A percentile compares a stretch with the other conserved stretches of the same genome.
These are phyloP conservation scores for Manduca sexta DNA, from an alignment of 1,140 invertebrate species.

Conservation along the genomic window DNA sequence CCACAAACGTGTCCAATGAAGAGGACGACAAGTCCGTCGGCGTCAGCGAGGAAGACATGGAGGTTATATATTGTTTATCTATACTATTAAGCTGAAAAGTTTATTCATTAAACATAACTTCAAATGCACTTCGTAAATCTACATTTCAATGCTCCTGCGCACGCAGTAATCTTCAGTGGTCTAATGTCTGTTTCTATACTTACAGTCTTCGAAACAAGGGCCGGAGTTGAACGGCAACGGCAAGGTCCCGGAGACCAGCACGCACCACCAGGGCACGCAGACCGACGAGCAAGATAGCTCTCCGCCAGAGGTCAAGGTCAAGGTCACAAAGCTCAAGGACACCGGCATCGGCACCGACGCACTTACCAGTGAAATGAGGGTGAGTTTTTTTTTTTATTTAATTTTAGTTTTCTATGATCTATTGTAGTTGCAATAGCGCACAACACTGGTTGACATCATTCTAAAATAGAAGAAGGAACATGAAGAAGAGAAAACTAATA, in stretches of 20 bases:
- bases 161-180: too few relatives aligned
- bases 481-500: too few relatives aligned
- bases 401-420: too few relatives aligned
- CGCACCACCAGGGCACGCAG: slow-evolving; percentile 30
- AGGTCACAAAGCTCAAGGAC: not conserved
- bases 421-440: not conserved
- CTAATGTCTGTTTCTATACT: too few relatives aligned
- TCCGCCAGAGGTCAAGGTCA: not conserved
- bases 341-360: not conserved
- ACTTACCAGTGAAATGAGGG: not conserved
- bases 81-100: too few relatives aligned
- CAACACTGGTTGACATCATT: too few relatives aligned
- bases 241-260: slow-evolving; percentile 19
- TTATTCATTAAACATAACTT: too few relatives aligned
- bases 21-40: not conserved
- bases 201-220: slow-evolving; percentile 42
- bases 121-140: too few relatives aligned
- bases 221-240: slow-evolving; percentile 25
- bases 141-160: too few relatives aligned
- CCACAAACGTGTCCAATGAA: slow-evolving; percentile 17
- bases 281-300: slow-evolving; percentile 22
- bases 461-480: too few relatives aligned
- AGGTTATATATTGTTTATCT: slow-evolving; percentile 19
- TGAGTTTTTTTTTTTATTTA: not conserved
- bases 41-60: slow-evolving; percentile 44